phyloP scores from a whole-genome alignment of 2,113 vertebrate species.

The Rhizomys pruinosus region DNA sequence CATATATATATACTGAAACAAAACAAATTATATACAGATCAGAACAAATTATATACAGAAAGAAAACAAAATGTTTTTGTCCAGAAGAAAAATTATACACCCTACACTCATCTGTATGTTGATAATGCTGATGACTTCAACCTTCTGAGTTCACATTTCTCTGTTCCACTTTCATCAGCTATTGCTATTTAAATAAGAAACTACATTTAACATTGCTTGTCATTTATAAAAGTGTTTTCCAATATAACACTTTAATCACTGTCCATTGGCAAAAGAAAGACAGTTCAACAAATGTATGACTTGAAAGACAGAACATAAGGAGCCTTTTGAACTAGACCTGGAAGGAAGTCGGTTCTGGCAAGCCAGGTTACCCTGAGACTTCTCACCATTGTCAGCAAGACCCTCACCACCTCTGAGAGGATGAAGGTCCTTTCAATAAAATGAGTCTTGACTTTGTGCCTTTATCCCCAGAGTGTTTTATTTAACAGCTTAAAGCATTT shows the following conservation, averaged over 20 bases:
- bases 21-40: too few species aligned
- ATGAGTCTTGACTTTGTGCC: conserved; percentile 24
- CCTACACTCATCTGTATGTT: too few species aligned
- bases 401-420: background rate
- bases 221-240: background rate
- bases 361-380: background rate
- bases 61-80: too few species aligned
- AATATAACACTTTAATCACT: background rate
- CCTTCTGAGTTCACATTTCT: too few species aligned
- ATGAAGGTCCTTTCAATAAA: background rate
- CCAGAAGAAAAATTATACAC: too few species aligned
- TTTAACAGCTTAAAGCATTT: conserved; percentile 2
- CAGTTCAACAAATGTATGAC: background rate
- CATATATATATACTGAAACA: too few species aligned
- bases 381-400: background rate
- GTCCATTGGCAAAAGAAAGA: background rate
- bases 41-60: too few species aligned
- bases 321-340: background rate
- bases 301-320: background rate
- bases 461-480: conserved; percentile 44
- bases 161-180: too few species aligned
- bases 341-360: background rate
- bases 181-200: too few species aligned
- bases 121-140: too few species aligned
- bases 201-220: too few species aligned